Evolutionary conservation across 1,140 invertebrate genomes (phyloP), one percentile per base, ranked within the genome.

Genomic region (Pantala flavescens): DNA sequence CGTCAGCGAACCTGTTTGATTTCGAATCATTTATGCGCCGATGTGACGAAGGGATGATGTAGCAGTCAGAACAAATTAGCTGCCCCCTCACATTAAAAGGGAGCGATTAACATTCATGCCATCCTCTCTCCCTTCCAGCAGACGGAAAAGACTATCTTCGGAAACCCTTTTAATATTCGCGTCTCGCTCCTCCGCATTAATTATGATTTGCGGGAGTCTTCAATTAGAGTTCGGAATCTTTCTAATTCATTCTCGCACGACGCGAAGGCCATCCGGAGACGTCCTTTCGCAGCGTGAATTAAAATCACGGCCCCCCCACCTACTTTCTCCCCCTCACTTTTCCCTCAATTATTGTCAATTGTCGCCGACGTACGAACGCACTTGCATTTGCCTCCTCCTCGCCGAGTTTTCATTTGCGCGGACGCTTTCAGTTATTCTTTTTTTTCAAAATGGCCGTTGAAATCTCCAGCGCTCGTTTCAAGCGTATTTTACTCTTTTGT

Each of bases 61-160:
- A 63, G 49, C 49, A 19, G 49, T 21, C 16, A 1, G 49, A 21
- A 21, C 49, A 63, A 63, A 63, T 63, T 63, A 63, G 49, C 49
- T 21, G 49, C 49, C 49, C 49, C 49, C 49, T 63, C 3, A 14
- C 49, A 63, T 63, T 63, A 63, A n/a, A n/a, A 63, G 49, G 49
- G 49, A 63, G n/a, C 49, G 49, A 63, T 63, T 63, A 63, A 63
- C 49, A 63, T 63, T 63, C 49, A 63, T 63, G 49, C 49, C 49
- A 12, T 21, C 49, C 5, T 63, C 49, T 12, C 49, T 63, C 16
- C n/a, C 49, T 12, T 12, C 49, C 12, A 3, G 3, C 16, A 16
- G 14, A 19, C 49, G 12, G 49, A 63, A 12, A 21, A 63, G 14
- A 16, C 16, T 3, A 21, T 16, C 16, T 21, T 16, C 49, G 49